Evolutionary conservation across 2,797 vertebrate genomes (phyloP).

Genomic region (Podarcis siculus): DNA sequence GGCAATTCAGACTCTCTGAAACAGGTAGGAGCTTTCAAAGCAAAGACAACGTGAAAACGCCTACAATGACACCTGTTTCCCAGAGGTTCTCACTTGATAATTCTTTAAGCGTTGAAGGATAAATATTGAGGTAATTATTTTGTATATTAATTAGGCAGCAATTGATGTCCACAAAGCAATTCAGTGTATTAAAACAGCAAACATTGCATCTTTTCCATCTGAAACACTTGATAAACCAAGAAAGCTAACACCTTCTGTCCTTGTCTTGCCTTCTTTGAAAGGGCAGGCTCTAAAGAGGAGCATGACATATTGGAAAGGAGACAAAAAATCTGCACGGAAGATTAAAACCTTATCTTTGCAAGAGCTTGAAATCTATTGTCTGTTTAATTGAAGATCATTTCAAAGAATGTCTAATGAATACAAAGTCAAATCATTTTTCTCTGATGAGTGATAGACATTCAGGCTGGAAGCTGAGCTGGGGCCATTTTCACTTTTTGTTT

Average conservation of each 20-base stretch:
- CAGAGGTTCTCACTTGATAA: background rate
- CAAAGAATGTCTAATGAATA: conserved; percentile 65
- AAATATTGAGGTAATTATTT: conserved; percentile 1
- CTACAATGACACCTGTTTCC: background rate
- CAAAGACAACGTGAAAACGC: conserved; percentile 3
- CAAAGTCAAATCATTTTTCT: conserved; percentile 69
- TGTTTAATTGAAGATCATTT: conserved; percentile 75
- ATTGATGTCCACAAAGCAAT: background rate
- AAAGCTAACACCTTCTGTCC: conserved; percentile 24
- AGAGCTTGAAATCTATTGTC: conserved; percentile 60
- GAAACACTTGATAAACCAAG: conserved; percentile 7
- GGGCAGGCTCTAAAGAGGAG: conserved; percentile 34
- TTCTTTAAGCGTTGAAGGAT: background rate
- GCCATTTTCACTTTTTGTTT: conserved; percentile 65
- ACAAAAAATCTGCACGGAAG: conserved; percentile 28
- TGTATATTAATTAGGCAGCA: conserved; percentile 8
- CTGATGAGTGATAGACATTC: conserved; percentile 59
- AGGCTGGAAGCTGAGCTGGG: conserved; percentile 59
- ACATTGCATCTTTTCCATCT: background rate
- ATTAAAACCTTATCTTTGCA: conserved; percentile 65
- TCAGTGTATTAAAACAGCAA: background rate
- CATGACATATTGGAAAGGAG: conserved; percentile 46
- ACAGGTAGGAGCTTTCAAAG: conserved; percentile 12
- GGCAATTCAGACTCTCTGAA: conserved; percentile 5
- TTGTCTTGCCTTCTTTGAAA: conserved; percentile 38